A percentile compares a stretch with the other conserved stretches of the same genome.
phyloP scores from a whole-genome alignment of 1,140 invertebrate species.

The Zaprionus ornatus region DNA sequence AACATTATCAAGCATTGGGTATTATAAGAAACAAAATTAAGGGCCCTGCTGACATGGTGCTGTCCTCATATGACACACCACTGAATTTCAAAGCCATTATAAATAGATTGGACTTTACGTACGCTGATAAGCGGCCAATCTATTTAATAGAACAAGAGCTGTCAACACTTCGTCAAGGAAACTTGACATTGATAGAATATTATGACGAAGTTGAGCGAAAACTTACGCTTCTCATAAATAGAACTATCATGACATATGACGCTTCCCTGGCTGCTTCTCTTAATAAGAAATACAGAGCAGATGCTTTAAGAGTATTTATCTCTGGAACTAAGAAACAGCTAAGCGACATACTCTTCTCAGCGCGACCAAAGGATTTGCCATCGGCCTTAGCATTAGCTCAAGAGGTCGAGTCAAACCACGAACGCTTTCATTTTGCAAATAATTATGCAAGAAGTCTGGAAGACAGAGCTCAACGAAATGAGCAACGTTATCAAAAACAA shows the following conservation, averaged over 20 bases:
- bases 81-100: constrained; percentile 54
- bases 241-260: too few relatives aligned
- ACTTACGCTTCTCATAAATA: too few relatives aligned
- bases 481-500: background rate
- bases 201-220: constrained; percentile 36
- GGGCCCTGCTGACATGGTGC: constrained; percentile 31
- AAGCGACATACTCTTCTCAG: too few relatives aligned
- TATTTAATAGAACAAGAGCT: constrained; percentile 34
- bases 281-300: constrained; percentile 20
- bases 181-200: constrained; percentile 9
- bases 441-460: too few relatives aligned
- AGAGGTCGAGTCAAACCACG: too few relatives aligned
- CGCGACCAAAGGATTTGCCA: too few relatives aligned
- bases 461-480: too few relatives aligned
- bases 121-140: constrained; percentile 45
- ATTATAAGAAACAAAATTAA: constrained; percentile 58
- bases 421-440: too few relatives aligned
- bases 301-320: too few relatives aligned
- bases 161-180: constrained; percentile 26
- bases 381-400: too few relatives aligned
- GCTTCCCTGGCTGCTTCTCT: constrained; percentile 3
- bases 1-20: constrained; percentile 40
- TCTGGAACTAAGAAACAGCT: too few relatives aligned
- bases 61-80: constrained; percentile 43
- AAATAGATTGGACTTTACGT: constrained; percentile 33